phyloP scores from a whole-genome alignment of 2,797 vertebrate genomes.

The Furcifer pardalis region DNA sequence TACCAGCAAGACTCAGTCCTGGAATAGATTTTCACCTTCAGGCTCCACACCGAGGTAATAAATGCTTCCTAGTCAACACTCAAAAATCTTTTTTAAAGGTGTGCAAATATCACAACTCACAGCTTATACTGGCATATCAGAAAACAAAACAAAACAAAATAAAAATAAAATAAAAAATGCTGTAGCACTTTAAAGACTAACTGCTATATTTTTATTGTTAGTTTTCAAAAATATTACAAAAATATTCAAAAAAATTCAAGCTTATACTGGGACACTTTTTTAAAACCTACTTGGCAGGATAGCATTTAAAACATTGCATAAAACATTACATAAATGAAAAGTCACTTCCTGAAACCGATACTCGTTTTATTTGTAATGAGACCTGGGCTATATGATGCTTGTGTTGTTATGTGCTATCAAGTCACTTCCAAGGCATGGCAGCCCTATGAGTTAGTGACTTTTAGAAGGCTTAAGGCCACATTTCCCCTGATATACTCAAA shows the following conservation, averaged over 20 bases:
- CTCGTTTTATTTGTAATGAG: neutral
- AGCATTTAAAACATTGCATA: constrained; percentile 22
- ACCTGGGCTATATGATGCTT: neutral
- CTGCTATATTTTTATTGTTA: no score
- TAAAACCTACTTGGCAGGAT: constrained; percentile 51
- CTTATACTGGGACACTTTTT: constrained; percentile 42
- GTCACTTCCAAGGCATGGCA: neutral
- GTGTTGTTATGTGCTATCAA: no score
- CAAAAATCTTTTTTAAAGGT: constrained; percentile 52
- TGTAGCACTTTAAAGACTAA: no score
- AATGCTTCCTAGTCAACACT: constrained; percentile 66
- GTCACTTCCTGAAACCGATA: constrained; percentile 29
- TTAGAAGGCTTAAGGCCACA: no score
- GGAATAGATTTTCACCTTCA: constrained; percentile 69
- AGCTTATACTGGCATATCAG: no score
- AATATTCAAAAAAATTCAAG: constrained; percentile 30
- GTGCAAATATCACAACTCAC: constrained; percentile 45
- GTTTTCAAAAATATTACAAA: no score
- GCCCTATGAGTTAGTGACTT: neutral
- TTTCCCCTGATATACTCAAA: no score
- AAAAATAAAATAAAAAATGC: no score
- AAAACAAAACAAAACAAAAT: no score
- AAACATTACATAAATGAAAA: constrained; percentile 40
- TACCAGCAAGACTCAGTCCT: constrained; percentile 62
- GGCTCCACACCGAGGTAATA: constrained; percentile 66